Conservation (phyloP, 2,797 vertebrate species). For the Amniataba percoides region DNA sequence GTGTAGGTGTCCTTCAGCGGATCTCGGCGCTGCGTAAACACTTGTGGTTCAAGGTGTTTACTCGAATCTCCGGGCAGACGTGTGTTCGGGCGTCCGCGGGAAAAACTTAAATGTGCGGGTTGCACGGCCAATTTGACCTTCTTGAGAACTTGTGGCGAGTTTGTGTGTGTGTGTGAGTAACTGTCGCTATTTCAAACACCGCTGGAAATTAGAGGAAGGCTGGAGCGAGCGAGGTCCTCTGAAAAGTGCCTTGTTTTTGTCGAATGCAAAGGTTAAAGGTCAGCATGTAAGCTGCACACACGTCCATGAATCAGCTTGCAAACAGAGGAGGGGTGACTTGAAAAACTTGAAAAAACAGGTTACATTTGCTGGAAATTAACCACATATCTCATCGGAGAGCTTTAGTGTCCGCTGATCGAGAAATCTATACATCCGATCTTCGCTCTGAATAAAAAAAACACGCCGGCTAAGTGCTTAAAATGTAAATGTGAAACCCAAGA, state of each 20-base stretch:
- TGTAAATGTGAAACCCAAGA: conserved; percentile 61
- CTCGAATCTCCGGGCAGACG: conserved; percentile 70
- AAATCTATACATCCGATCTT: not conserved
- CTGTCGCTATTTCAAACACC: conserved; percentile 72
- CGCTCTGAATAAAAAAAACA: conserved; percentile 5
- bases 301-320: conserved; percentile 9
- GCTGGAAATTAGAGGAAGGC: conserved; percentile 51
- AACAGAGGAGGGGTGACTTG: not conserved
- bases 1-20: conserved; percentile 78
- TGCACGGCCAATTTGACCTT: conserved; percentile 82
- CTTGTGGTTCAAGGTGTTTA: conserved; percentile 80
- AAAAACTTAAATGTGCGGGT: conserved; percentile 75
- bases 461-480: conserved; percentile 32
- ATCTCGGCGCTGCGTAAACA: conserved; percentile 77
- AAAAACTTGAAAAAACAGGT: too few relatives aligned
- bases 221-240: conserved; percentile 35
- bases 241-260: conserved; percentile 75
- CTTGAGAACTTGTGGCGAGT: conserved; percentile 73
- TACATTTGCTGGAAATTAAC: not conserved
- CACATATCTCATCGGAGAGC: not conserved
- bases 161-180: conserved; percentile 64
- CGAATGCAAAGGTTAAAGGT: conserved; percentile 46
- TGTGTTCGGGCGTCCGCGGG: conserved; percentile 69
- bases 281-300: conserved; percentile 4
- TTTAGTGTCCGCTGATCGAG: not conserved